phyloP scores from a whole-genome alignment of 2,113 vertebrate species.

The Myocastor coypus region DNA sequence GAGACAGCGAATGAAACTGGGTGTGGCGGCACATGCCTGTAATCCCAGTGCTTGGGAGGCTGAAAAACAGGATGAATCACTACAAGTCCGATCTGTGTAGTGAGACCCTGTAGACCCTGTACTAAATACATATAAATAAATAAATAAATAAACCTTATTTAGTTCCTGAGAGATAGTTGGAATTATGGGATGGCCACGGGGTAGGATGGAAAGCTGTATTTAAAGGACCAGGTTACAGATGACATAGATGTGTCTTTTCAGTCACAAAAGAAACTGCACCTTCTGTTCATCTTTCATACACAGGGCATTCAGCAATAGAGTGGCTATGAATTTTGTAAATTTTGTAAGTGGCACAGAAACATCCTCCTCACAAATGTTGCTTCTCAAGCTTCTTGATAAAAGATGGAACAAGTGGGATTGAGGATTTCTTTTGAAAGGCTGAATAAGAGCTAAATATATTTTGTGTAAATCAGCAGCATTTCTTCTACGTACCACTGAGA shows the following conservation, averaged over 20 bases:
- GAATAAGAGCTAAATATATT: background rate
- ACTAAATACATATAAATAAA: too few relatives aligned
- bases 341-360: constrained; percentile 6
- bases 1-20: too few relatives aligned
- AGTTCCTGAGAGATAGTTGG: background rate
- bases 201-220: background rate
- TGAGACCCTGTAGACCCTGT: too few relatives aligned
- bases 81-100: too few relatives aligned
- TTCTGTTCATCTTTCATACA: background rate
- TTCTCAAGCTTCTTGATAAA: background rate
- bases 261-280: background rate
- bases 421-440: background rate
- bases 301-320: background rate
- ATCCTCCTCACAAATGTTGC: background rate
- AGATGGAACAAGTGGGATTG: background rate
- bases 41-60: too few relatives aligned
- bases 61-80: too few relatives aligned
- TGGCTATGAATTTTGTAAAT: constrained; percentile 1
- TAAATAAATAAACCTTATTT: too few relatives aligned
- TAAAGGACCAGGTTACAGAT: background rate
- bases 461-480: constrained; percentile 45
- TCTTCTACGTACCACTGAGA: constrained; percentile 29
- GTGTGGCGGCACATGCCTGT: too few relatives aligned
- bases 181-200: background rate
- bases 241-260: background rate